phyloP scores from a whole-genome alignment of 2,888 invertebrate species.

The Eristalinus sepulchralis region DNA sequence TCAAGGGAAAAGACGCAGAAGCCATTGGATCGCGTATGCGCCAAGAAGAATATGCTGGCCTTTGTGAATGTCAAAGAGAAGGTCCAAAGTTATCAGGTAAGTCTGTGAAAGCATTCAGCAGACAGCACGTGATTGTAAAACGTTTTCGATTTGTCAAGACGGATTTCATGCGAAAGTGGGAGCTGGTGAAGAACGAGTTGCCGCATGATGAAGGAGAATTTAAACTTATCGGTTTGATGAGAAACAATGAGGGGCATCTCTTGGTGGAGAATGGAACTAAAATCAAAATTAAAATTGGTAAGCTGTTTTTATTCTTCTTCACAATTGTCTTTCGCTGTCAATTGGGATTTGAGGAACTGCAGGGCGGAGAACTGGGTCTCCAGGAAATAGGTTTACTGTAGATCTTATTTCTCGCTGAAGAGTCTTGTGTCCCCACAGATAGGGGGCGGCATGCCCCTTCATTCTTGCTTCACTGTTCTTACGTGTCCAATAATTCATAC shows the following conservation, averaged over 20 bases:
- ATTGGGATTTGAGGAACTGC: too few species aligned
- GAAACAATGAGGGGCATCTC: conserved; percentile 22
- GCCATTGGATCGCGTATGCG: background rate
- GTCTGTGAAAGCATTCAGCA: too few species aligned
- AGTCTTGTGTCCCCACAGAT: too few species aligned
- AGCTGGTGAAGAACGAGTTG: conserved; percentile 24
- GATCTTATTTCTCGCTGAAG: too few species aligned
- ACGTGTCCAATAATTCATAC: too few species aligned
- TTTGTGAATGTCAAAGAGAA: conserved; percentile 29
- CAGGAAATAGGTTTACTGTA: too few species aligned
- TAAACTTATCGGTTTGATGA: conserved; percentile 12
- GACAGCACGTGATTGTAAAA: background rate
- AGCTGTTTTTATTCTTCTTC: background rate
- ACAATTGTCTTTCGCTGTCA: too few species aligned
- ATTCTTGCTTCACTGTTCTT: too few species aligned
- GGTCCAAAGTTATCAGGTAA: conserved; percentile 33
- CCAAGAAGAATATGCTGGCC: conserved; percentile 22
- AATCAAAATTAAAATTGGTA: conserved; percentile 21
- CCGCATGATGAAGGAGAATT: conserved; percentile 17
- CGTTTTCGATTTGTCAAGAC: background rate
- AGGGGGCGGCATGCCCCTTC: too few species aligned
- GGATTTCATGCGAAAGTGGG: conserved; percentile 39
- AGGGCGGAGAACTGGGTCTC: too few species aligned
- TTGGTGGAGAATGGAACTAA: background rate
- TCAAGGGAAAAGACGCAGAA: background rate